Evolutionary conservation across 1,140 invertebrate genomes (phyloP), one percentile per base, ranked within the genome.

Genomic region (Eriosoma lanigerum): DNA sequence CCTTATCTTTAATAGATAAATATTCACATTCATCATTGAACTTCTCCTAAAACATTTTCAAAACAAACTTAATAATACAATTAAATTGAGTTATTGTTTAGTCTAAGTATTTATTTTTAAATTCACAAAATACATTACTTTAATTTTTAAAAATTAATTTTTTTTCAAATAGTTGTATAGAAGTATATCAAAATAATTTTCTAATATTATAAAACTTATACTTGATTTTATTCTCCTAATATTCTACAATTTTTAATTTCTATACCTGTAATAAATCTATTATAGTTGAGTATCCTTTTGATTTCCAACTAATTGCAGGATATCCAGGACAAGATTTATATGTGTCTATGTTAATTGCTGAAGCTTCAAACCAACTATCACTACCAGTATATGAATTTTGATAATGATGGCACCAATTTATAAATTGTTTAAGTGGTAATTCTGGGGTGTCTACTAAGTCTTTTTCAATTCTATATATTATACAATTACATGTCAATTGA

Each of bases 291-390:
- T 89, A 92, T 38, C 90, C 90, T 82, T 86, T 87, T 21, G 86
- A 84, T 82, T 90, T 90, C 91, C 91, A 92, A 83, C 89, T 88
- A 6, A 89, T 85, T 13, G 88, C 75, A 26, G 83, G 80, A 85
- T 91, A 87, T 2, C 91, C 91, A 66, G 89, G 87, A 83, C 90
- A 91, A 3, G 87, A 85, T 86, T 86, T 85, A 84, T 91, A 92
- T 24, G 89, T 86, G 1, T 83, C 50, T 32, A 88, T 85, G 19
- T 88, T 88, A 73, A 84, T 86, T 0, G 87, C 87, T 10, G 91
- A 91, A 15, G 90, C 85, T 54, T 92, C 87, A 82, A 86, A 89
- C 86, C 90, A 89, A 81, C 86, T 85, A 84, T 91, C 88, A 1
- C 88, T 87, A 3, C 88, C 88, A 84, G 92, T 88, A 64, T 85